Percentiles rank a stretch among this genome's conserved stretches.
phyloP scores from a whole-genome alignment of 2,797 vertebrate genomes.

The Sparidentex hasta region DNA sequence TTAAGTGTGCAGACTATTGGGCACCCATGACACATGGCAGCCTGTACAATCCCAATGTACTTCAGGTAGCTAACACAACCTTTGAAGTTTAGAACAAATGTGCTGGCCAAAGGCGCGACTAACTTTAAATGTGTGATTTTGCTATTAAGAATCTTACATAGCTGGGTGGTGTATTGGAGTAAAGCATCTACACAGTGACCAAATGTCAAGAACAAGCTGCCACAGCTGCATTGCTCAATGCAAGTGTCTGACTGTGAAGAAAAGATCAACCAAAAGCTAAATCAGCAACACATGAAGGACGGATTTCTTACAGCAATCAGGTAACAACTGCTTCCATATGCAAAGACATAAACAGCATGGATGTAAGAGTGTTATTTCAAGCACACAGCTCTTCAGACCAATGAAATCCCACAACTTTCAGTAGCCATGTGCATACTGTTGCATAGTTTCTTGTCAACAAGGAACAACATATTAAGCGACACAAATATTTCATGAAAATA shows the following conservation, averaged over 20 bases:
- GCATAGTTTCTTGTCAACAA: neutral
- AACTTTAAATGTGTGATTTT: neutral
- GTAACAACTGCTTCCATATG: neutral
- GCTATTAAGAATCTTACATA: neutral
- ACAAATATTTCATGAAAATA: neutral
- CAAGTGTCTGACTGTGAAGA: neutral
- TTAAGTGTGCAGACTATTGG: neutral
- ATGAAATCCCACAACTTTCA: neutral
- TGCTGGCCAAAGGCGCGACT: neutral
- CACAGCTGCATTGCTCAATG: neutral
- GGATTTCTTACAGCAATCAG: neutral
- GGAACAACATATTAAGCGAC: neutral
- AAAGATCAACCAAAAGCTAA: neutral
- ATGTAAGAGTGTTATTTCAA: neutral
- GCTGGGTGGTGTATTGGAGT: neutral
- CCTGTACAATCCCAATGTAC: constrained; percentile 26
- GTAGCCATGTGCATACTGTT: neutral
- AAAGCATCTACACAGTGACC: neutral
- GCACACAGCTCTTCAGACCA: neutral
- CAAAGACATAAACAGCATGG: neutral
- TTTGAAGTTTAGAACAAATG: neutral
- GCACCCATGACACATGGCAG: neutral
- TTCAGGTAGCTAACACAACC: neutral
- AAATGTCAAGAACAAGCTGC: neutral
- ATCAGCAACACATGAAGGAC: neutral